These are phyloP conservation scores for Anthrax anthrax DNA, from an alignment of 2,888 invertebrate genomes.

Conservation along the genomic window DNA sequence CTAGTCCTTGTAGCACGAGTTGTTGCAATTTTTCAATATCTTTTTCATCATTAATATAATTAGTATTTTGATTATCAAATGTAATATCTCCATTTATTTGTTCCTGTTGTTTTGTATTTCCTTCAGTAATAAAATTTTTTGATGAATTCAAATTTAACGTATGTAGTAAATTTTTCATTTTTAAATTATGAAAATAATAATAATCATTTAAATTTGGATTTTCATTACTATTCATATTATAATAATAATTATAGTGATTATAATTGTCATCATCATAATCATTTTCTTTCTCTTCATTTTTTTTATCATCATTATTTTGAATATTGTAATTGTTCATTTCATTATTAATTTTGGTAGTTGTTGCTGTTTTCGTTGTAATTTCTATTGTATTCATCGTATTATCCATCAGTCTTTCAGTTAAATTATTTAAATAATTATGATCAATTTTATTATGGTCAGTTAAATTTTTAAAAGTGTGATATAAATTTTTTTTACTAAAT, in stretches of 20 bases:
- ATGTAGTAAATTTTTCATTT: not conserved
- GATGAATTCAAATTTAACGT: not conserved
- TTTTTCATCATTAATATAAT: not conserved
- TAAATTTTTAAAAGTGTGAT: too few species aligned
- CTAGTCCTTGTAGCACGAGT: slow-evolving; percentile 25
- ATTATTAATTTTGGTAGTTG: not conserved
- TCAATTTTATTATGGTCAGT: too few species aligned
- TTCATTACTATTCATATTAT: not conserved
- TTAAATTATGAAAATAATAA: not conserved
- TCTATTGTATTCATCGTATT: not conserved
- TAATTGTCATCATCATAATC: not conserved
- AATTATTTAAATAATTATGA: not conserved
- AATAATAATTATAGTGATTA: not conserved
- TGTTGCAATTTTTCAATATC: slow-evolving; percentile 20
- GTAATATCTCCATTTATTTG: not conserved
- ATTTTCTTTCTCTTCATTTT: not conserved
- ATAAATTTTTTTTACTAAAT: not conserved
- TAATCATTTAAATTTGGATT: not conserved
- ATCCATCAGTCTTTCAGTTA: not conserved
- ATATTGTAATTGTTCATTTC: not conserved
- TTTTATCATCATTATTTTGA: not conserved
- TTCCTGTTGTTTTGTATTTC: not conserved
- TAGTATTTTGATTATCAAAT: not conserved
- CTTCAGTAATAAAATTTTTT: not conserved
- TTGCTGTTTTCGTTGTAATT: too few species aligned